Conservation (phyloP, 2,797 vertebrate genomes). For the Alectoris magna region DNA sequence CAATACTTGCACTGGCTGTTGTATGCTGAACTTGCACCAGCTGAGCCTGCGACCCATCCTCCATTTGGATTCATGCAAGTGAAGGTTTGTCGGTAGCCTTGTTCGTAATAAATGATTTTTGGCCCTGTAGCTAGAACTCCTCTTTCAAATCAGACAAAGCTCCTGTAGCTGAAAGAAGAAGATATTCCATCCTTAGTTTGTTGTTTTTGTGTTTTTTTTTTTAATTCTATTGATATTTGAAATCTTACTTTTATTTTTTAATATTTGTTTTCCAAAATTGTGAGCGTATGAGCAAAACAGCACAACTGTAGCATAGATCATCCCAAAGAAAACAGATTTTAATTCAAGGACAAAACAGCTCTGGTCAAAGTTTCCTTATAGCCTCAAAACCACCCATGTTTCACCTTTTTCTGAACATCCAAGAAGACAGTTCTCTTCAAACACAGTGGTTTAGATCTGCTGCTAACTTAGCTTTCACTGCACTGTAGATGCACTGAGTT, state of each 20-base stretch:
- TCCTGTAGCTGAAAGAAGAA: neutral
- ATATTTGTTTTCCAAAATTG: neutral
- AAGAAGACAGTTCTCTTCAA: neutral
- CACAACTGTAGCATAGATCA: neutral
- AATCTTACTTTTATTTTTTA: neutral
- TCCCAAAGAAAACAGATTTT: neutral
- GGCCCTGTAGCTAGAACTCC: neutral
- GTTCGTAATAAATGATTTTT: neutral
- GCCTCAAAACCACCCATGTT: neutral
- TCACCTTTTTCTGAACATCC: neutral
- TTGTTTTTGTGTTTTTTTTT: neutral
- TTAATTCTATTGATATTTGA: neutral
- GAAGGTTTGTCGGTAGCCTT: neutral
- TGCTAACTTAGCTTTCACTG: neutral
- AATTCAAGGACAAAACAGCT: neutral
- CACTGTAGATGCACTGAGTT: neutral
- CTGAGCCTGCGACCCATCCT: conserved; percentile 30
- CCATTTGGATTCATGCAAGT: neutral
- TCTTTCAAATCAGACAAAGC: neutral
- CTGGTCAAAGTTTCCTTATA: neutral
- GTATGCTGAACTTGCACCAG: conserved; percentile 18
- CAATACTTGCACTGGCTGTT: neutral
- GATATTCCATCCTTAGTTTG: accelerated
- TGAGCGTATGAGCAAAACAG: neutral
- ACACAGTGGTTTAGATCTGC: neutral